These are phyloP conservation scores for Isotomurus palustris DNA, from an alignment of 2,888 invertebrate species.

Conservation along the genomic window DNA sequence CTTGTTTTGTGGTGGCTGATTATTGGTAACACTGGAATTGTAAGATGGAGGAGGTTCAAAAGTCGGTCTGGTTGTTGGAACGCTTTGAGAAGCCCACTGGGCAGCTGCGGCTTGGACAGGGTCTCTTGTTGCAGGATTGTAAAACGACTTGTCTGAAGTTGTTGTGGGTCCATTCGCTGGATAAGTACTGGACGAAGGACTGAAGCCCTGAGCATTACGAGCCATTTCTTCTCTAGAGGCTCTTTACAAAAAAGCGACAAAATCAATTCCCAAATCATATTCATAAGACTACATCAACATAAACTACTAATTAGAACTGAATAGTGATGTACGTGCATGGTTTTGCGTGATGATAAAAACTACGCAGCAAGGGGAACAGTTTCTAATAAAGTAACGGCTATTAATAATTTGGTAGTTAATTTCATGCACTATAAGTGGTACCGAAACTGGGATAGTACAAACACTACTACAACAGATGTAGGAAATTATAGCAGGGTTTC, in stretches of 20 bases:
- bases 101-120: constrained; percentile 34
- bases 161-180: constrained; percentile 9
- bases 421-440: no score
- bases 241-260: constrained; percentile 31
- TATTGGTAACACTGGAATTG: constrained; percentile 6
- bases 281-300: no score
- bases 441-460: no score
- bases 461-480: no score
- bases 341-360: not conserved
- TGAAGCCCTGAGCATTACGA: constrained; percentile 35
- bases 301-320: constrained; percentile 16
- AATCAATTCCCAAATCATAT: no score
- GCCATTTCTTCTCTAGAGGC: constrained; percentile 46
- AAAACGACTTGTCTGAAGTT: constrained; percentile 10
- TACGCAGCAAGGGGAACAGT: no score
- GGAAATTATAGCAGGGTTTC: no score
- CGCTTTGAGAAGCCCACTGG: constrained; percentile 34
- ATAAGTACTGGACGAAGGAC: constrained; percentile 14
- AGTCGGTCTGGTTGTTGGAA: constrained; percentile 2
- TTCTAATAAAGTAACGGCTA: no score
- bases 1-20: constrained; percentile 12
- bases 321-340: not conserved
- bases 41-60: constrained; percentile 41
- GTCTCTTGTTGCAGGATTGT: constrained; percentile 9
- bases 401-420: no score